Percentiles rank a stretch among this genome's conserved stretches.
Evolutionary conservation across 2,888 invertebrate species (phyloP).

Genomic region (Eristalis tenax): DNA sequence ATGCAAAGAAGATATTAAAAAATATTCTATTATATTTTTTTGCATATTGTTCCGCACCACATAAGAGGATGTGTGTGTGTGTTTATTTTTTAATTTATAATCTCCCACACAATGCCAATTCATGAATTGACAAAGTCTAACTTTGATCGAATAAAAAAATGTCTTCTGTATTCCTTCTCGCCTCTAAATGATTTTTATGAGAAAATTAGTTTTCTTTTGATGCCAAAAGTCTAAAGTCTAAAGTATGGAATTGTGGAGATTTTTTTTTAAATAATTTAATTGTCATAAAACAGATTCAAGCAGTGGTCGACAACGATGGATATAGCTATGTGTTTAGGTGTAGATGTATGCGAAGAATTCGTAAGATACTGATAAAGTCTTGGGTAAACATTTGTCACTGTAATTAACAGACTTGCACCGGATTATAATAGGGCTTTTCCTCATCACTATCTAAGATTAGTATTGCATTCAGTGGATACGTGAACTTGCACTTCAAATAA

Average conservation of each 20-base stretch:
- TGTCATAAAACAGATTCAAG: background rate
- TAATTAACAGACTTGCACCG: slow-evolving; percentile 19
- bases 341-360: background rate
- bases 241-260: too few relatives aligned
- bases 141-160: background rate
- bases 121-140: slow-evolving; percentile 6
- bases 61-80: background rate
- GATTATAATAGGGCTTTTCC: background rate
- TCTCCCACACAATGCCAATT: background rate
- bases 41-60: too few relatives aligned
- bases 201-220: slow-evolving; percentile 7
- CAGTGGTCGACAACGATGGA: background rate
- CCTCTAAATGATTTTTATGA: slow-evolving; percentile 9
- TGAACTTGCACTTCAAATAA: slow-evolving; percentile 36
- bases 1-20: too few relatives aligned
- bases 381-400: slow-evolving; percentile 8
- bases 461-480: slow-evolving; percentile 30
- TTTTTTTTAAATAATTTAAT: background rate
- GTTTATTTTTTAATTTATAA: background rate
- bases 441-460: background rate
- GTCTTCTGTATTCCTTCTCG: background rate
- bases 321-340: background rate
- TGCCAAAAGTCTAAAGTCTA: slow-evolving; percentile 11
- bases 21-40: too few relatives aligned
- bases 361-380: background rate